Evolutionary conservation across 2,113 vertebrate species (phyloP).

Genomic region (Dolichallabes microphthalmus): DNA sequence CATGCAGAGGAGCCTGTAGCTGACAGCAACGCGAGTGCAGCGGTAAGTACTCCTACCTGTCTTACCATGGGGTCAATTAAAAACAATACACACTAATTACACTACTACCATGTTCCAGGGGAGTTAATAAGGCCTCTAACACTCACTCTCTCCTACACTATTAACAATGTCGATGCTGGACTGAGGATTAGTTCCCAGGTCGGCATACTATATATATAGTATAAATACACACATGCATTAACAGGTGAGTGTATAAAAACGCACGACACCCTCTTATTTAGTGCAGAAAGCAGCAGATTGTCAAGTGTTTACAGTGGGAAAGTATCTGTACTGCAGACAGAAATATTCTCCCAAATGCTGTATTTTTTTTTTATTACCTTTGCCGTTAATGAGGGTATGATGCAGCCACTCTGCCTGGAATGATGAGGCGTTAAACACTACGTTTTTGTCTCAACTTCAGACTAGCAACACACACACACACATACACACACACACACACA

Average conservation of each 20-base stretch:
- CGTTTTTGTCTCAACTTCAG: not conserved
- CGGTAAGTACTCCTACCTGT: slow-evolving; percentile 28
- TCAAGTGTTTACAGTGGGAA: slow-evolving; percentile 20
- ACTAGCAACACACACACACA: not conserved
- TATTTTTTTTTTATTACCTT: not conserved
- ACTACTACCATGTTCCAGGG: not conserved
- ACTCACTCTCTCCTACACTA: not conserved
- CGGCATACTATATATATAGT: not conserved
- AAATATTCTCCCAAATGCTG: slow-evolving; percentile 23
- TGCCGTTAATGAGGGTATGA: slow-evolving; percentile 20
- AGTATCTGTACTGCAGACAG: not conserved
- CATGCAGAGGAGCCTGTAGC: slow-evolving; percentile 28
- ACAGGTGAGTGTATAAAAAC: not conserved
- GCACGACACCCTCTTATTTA: not conserved
- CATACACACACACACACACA: too few species aligned
- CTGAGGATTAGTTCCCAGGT: not conserved
- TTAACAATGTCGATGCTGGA: not conserved
- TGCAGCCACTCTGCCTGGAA: not conserved
- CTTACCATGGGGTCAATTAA: not conserved
- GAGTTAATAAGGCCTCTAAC: not conserved
- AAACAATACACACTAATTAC: slow-evolving; percentile 1
- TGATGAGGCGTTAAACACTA: slow-evolving; percentile 6
- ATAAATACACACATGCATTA: not conserved
- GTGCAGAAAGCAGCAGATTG: slow-evolving; percentile 30
- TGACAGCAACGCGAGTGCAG: slow-evolving; percentile 36